phyloP scores from a whole-genome alignment of 2,113 vertebrate species.

The Lampris incognitus region DNA sequence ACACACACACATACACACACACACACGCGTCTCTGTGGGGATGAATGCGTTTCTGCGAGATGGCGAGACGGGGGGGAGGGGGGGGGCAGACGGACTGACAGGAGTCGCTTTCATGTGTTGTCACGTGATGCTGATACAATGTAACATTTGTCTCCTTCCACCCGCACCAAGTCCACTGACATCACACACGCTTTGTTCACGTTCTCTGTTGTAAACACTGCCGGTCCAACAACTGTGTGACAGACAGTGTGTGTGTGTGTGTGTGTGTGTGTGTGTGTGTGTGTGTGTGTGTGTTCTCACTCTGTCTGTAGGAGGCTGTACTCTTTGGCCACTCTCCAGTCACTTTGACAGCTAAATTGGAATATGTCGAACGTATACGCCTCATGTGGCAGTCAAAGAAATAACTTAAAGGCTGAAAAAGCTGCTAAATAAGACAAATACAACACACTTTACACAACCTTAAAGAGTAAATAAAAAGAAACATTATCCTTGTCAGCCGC shows the following conservation, averaged over 20 bases:
- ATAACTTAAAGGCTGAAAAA: neutral
- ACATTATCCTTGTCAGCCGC: too few relatives aligned
- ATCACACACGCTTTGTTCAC: conserved; percentile 36
- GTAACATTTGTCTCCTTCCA: conserved; percentile 34
- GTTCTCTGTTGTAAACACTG: conserved; percentile 16
- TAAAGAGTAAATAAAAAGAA: too few relatives aligned
- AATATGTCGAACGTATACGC: conserved; percentile 50
- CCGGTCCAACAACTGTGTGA: neutral
- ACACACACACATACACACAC: conserved; percentile 48
- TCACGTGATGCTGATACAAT: conserved; percentile 39
- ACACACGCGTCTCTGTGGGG: conserved; percentile 35
- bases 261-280: neutral
- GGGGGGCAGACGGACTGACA: neutral
- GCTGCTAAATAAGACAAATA: too few relatives aligned
- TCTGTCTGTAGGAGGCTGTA: neutral
- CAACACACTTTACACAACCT: too few relatives aligned
- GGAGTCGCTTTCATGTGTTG: conserved; percentile 52
- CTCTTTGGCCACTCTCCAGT: conserved; percentile 20
- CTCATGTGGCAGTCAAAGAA: conserved; percentile 30
- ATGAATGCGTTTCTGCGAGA: conserved; percentile 28
- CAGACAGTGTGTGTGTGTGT: neutral
- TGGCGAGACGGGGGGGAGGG: neutral
- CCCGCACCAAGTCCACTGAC: conserved; percentile 44
- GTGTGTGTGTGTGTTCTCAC: conserved; percentile 6
- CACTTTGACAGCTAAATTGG: conserved; percentile 60